These are phyloP conservation scores for Bemisia tabaci DNA, from an alignment of 1,140 invertebrate genomes.

Conservation along the genomic window DNA sequence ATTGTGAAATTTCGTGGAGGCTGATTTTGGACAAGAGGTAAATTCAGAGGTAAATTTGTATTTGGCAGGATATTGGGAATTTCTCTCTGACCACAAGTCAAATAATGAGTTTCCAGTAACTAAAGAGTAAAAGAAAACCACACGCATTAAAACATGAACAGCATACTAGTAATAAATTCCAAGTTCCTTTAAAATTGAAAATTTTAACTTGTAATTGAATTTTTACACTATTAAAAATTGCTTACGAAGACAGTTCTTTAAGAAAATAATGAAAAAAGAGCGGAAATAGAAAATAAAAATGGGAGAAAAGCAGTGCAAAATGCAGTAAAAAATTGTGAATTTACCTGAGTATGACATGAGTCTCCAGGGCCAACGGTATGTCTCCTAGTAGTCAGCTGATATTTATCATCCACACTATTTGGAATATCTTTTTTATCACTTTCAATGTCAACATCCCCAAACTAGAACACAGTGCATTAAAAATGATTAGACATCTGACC, in stretches of 20 bases:
- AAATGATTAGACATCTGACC: too few relatives aligned
- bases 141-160: too few relatives aligned
- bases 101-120: slow-evolving; percentile 36
- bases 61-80: slow-evolving; percentile 38
- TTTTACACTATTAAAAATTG: too few relatives aligned
- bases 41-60: slow-evolving; percentile 54
- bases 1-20: slow-evolving; percentile 72
- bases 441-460: slow-evolving; percentile 45
- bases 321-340: too few relatives aligned
- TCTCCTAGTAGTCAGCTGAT: slow-evolving; percentile 46
- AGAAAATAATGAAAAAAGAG: too few relatives aligned
- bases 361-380: slow-evolving; percentile 90
- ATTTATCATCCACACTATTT: slow-evolving; percentile 25
- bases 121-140: slow-evolving; percentile 13
- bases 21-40: slow-evolving; percentile 58
- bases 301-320: too few relatives aligned
- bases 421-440: slow-evolving; percentile 32
- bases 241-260: too few relatives aligned
- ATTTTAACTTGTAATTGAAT: not conserved
- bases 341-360: slow-evolving; percentile 20
- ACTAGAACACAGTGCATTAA: slow-evolving; percentile 39
- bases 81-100: slow-evolving; percentile 30
- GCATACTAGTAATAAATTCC: not conserved
- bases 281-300: too few relatives aligned
- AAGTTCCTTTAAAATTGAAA: not conserved